Conservation (phyloP, 2,888 invertebrate species). For the Hydrotaea cyrtoneurina region DNA sequence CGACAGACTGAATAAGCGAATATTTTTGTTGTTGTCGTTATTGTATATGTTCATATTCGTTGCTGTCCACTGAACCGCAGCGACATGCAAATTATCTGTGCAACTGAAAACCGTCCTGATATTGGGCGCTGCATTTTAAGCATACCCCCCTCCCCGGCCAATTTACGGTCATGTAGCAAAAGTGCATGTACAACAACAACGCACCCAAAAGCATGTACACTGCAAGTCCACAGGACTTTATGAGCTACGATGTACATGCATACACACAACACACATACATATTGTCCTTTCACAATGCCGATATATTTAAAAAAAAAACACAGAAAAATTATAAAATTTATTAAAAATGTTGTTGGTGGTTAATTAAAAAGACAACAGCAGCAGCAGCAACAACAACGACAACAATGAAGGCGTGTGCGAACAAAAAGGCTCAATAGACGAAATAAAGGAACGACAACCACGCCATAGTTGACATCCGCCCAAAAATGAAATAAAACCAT, state of each 20-base stretch:
- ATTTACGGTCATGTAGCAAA: not conserved
- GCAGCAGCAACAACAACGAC: not conserved
- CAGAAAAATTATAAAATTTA: constrained; percentile 43
- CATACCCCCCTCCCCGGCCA: not conserved
- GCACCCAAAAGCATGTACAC: not conserved
- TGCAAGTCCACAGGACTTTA: not conserved
- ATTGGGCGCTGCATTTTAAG: not conserved
- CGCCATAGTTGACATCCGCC: constrained; percentile 37
- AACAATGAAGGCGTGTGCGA: not conserved
- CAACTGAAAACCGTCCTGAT: constrained; percentile 9
- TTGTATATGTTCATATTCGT: too few relatives aligned
- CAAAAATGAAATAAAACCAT: constrained; percentile 44
- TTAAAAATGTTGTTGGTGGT: constrained; percentile 65
- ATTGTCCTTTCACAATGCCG: not conserved
- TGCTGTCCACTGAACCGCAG: constrained; percentile 9
- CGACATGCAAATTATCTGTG: constrained; percentile 24
- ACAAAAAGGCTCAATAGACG: constrained; percentile 2
- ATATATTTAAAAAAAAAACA: constrained; percentile 27
- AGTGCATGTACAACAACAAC: not conserved
- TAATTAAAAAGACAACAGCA: constrained; percentile 56
- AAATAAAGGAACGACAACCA: constrained; percentile 36
- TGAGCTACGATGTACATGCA: not conserved
- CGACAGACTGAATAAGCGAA: not conserved
- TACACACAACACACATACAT: not conserved
- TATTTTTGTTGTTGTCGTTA: not conserved